Evolutionary conservation across 2,113 vertebrate genomes (phyloP).

Genomic region (Chaetorhynchus papuensis): DNA sequence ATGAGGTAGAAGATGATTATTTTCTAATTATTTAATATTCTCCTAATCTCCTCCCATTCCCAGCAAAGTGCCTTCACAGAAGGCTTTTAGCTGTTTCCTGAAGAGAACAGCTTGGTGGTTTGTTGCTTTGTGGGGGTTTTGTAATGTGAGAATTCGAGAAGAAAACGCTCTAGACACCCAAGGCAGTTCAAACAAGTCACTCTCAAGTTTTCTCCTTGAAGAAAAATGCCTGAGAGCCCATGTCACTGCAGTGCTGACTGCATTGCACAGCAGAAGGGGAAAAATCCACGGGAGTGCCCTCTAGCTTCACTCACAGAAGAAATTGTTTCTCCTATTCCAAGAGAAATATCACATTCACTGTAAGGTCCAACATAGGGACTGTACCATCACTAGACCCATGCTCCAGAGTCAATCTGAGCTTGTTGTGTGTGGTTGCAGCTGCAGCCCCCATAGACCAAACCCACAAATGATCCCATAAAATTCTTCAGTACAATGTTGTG

Average conservation of each 20-base stretch:
- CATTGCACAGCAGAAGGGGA: not conserved
- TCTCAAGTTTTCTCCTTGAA: not conserved
- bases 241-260: not conserved
- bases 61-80: not conserved
- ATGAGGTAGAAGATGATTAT: slow-evolving; percentile 38
- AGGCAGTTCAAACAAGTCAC: not conserved
- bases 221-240: not conserved
- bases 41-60: not conserved
- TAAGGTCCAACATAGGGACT: not conserved
- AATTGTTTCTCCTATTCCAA: not conserved
- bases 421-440: not conserved
- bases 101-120: not conserved
- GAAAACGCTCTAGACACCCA: not conserved
- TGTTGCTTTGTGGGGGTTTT: not conserved
- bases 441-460: not conserved
- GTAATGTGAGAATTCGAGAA: not conserved
- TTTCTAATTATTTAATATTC: slow-evolving; percentile 60
- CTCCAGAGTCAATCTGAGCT: not conserved
- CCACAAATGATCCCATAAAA: rapidly evolving
- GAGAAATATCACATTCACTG: not conserved
- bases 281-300: not conserved
- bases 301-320: not conserved
- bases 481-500: rapidly evolving
- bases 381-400: not conserved
- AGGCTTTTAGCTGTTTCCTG: not conserved